phyloP scores from a whole-genome alignment of 2,113 vertebrate species.

The Hippocampus mohnikei region DNA sequence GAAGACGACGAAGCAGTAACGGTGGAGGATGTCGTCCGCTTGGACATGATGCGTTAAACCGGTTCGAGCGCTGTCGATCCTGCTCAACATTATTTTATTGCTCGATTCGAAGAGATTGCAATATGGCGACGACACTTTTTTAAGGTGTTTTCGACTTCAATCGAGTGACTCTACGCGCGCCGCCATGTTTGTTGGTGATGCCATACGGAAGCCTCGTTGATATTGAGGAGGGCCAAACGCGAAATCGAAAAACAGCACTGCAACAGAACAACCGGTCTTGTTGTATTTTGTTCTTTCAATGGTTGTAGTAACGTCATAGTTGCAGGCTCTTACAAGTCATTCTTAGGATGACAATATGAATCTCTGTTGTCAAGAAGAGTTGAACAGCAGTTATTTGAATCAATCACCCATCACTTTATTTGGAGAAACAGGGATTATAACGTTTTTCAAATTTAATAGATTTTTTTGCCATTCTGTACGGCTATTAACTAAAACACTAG shows the following conservation, averaged over 20 bases:
- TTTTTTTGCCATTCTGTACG: slow-evolving; percentile 4
- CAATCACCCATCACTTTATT: too few relatives aligned
- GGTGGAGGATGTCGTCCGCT: slow-evolving; percentile 10
- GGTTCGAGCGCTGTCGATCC: background rate
- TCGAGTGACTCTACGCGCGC: slow-evolving; percentile 4
- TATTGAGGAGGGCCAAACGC: background rate
- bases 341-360: too few relatives aligned
- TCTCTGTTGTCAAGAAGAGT: too few relatives aligned
- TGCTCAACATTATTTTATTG: slow-evolving; percentile 3
- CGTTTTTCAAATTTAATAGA: too few relatives aligned
- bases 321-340: too few relatives aligned
- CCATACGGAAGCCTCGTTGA: slow-evolving; percentile 48
- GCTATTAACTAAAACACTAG: slow-evolving; percentile 86
- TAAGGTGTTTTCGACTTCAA: background rate
- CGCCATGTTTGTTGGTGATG: slow-evolving; percentile 53
- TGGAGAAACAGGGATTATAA: too few relatives aligned
- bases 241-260: background rate
- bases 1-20: background rate
- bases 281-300: too few relatives aligned
- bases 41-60: slow-evolving; percentile 39
- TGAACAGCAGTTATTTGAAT: too few relatives aligned
- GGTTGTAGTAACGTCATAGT: background rate
- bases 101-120: background rate
- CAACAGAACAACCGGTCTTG: background rate
- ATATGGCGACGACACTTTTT: background rate